Evolutionary conservation across 2,113 vertebrate species (phyloP), one percentile per base, ranked within the genome.

Genomic region (Myocastor coypus): DNA sequence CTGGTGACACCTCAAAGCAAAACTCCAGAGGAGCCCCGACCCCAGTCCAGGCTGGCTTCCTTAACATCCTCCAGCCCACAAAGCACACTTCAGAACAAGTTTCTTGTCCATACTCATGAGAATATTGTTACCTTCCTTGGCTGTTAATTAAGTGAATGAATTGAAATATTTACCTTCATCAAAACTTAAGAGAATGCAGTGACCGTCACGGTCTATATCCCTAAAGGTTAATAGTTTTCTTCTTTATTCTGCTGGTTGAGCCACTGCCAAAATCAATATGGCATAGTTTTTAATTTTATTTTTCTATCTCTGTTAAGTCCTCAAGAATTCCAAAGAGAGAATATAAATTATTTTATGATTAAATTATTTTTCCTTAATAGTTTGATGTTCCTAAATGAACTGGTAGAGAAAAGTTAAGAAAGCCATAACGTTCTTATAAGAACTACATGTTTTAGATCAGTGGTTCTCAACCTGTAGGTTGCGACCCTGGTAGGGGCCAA

Each of bases 11-110:
- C 3, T 85, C 7, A 68, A 77, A 22, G 11, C 40, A 22, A 68
- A 40, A 4, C 0, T 24, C 42, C 9, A 20, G 30, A 89, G 50
- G 22, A 73, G 8, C 69, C 9, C 17, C 9, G 3, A 10, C 19
- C 16, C 37, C 16, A 73, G 6, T 19, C 1, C 3, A 2, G 3
- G 0, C 0, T 73, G 12, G 0, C 0, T 30, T 19, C 7, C 0
- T 24, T n/a, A 81, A 12, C 22, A 26, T 61, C 28, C 24, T 17
- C 85, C 32, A 61, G 1, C 3, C 1, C 11, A 13, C n/a, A 34
- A 4, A 32, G 17, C 1, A 80, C 28, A 90, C 5, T 20, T 68
- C 42, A 46, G 46, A 37, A 40, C 14, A 85, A 64, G 32, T 22
- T 87, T 59, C 19, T 89, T 52, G 12, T 30, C 61, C 34, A 63